Base-by-base conservation (phyloP, 2,888 invertebrate genomes). In the Drosophila mercatorum region DNA sequence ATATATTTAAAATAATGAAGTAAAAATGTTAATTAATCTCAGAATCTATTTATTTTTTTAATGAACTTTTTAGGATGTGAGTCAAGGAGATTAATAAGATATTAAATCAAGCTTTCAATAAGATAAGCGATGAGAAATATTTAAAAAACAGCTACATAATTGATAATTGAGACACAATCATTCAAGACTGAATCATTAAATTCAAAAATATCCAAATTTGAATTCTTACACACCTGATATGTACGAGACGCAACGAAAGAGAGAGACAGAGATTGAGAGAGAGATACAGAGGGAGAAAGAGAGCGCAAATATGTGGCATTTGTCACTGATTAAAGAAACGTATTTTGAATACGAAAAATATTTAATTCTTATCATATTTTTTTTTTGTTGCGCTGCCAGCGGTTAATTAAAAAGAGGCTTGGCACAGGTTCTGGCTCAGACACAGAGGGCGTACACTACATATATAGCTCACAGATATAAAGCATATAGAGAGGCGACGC, bases 341-440 rank as follows among this genome's bases (percentile, higher is more conserved):
- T 7, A 51, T 22, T 65, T 57, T 61, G 46, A 61, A 66, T 66
- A 26, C 46, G 56, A 75, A 58, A 61, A 52, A 55, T 66, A 14
- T 76, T 58, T 71, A 64, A 71, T 76, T 71, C 66, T 49, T 60
- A 64, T 75, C 49, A 26, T 46, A 28, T 57, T 57, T 43, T 52
- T 31, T 28, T 31, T 28, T 55, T 31, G 26, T 26, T 56, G 31
- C 14, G 41, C 28, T 55, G 62, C n/a, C 36, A 49, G 69, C 46
- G 59, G 46, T 75, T 68, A 76, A 80, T 77, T 77, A 80, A 77
- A 76, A 67, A 76, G 72, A 52, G 77, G 77, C 77, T 77, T 80
- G 77, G 77, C 77, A 31, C 57, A 56, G 61, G 38, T 31, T 22
- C 68, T 44, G 68, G 26, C 68, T 14, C 64, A 60, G 71, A 62